These are phyloP conservation scores for Amitus sp. DNA, from an alignment of 2,888 invertebrate species.

Conservation along the genomic window DNA sequence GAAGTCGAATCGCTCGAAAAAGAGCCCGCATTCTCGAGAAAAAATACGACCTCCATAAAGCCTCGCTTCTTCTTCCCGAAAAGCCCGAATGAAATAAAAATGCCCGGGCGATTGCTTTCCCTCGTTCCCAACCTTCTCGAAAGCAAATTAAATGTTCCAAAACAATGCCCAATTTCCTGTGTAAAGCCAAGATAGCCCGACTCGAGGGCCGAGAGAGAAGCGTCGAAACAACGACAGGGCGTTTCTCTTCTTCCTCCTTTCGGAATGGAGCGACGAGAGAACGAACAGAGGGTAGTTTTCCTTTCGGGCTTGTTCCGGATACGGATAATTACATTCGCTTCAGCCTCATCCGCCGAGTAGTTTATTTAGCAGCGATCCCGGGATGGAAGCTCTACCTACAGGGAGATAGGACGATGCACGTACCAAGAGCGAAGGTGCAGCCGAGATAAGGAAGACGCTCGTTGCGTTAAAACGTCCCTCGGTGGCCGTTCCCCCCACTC, in stretches of 20 bases:
- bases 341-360: slow-evolving; percentile 38
- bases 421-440: slow-evolving; percentile 55
- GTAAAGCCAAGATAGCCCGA: neutral
- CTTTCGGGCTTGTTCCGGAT: slow-evolving; percentile 37
- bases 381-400: too few species aligned
- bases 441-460: slow-evolving; percentile 63
- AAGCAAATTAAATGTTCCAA: too few species aligned
- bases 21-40: too few species aligned
- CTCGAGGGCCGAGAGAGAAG: too few species aligned
- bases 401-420: slow-evolving; percentile 52
- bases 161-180: neutral
- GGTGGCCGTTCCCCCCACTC: slow-evolving; percentile 52
- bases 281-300: slow-evolving; percentile 1
- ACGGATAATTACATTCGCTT: slow-evolving; percentile 42
- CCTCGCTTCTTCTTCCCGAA: too few species aligned
- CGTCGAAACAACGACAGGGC: slow-evolving; percentile 10
- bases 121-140: too few species aligned
- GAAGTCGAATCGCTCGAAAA: too few species aligned
- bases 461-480: slow-evolving; percentile 62
- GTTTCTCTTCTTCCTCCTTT: slow-evolving; percentile 16
- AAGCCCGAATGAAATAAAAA: too few species aligned
- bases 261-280: neutral
- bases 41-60: too few species aligned
- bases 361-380: slow-evolving; percentile 32
- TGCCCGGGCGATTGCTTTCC: too few species aligned